These are phyloP conservation scores for Chrysopilus asiliformis DNA, from an alignment of 2,888 invertebrate species.

Conservation along the genomic window DNA sequence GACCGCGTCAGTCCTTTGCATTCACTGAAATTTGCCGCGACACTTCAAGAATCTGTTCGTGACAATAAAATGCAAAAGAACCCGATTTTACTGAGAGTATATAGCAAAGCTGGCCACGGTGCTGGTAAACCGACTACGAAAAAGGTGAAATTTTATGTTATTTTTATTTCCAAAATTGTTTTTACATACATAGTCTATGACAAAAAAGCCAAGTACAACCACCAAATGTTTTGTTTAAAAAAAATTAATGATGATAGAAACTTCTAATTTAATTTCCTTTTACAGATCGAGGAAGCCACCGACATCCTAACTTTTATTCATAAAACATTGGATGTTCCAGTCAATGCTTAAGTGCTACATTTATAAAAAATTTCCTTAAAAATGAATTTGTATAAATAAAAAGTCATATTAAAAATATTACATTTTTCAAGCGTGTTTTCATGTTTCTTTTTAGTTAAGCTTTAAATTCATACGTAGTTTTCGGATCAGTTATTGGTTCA, in stretches of 20 bases:
- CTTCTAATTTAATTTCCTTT: slow-evolving; percentile 16
- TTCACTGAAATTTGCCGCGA: slow-evolving; percentile 88
- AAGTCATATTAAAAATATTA: too few relatives aligned
- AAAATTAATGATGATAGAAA: not conserved
- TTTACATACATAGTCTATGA: too few relatives aligned
- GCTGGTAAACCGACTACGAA: slow-evolving; percentile 93
- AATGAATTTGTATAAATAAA: too few relatives aligned
- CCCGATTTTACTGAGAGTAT: slow-evolving; percentile 79
- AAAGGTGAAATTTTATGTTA: slow-evolving; percentile 43
- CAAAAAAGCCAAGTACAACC: not conserved
- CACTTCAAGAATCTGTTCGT: slow-evolving; percentile 66
- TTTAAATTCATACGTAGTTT: too few relatives aligned
- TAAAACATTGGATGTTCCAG: slow-evolving; percentile 29
- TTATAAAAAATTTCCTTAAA: too few relatives aligned
- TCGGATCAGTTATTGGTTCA: too few relatives aligned
- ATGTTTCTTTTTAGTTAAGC: too few relatives aligned
- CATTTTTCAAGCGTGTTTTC: too few relatives aligned
- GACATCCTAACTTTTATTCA: slow-evolving; percentile 55
- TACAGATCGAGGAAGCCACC: slow-evolving; percentile 83
- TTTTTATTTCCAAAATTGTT: too few relatives aligned
- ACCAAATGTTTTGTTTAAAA: not conserved
- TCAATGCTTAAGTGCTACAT: too few relatives aligned
- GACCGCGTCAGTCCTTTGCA: slow-evolving; percentile 96
- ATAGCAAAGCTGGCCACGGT: slow-evolving; percentile 95
- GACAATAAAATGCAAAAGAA: slow-evolving; percentile 52